A percentile compares a stretch with the other conserved stretches of the same genome.
These are phyloP conservation scores for Coelopa frigida DNA, from an alignment of 1,140 invertebrate genomes.

Conservation along the genomic window DNA sequence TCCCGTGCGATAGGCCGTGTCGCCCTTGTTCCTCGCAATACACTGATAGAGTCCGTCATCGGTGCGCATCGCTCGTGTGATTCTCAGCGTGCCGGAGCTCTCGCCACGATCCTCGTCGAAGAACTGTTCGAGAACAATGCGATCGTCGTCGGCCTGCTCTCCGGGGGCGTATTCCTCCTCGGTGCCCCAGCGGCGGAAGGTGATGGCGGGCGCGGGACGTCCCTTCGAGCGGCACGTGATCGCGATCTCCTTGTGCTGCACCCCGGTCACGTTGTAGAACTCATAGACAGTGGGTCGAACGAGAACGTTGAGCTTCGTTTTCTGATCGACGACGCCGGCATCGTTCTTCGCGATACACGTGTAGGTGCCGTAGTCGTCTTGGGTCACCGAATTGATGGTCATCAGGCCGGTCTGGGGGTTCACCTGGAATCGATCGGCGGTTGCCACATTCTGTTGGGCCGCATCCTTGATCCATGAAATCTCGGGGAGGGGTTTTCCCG, in stretches of 20 bases:
- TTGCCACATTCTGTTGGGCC: constrained; percentile 59
- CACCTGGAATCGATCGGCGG: constrained; percentile 64
- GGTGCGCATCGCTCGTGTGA: constrained; percentile 53
- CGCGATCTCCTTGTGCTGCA: constrained; percentile 54
- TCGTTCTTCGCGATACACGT: constrained; percentile 75
- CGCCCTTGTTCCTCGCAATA: constrained; percentile 72
- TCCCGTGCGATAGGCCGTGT: constrained; percentile 63
- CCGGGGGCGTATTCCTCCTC: constrained; percentile 54
- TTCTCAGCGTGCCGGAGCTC: constrained; percentile 56
- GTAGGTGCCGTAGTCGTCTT: constrained; percentile 71
- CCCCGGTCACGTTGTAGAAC: constrained; percentile 64
- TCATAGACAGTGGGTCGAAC: constrained; percentile 74
- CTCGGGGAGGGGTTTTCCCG: constrained; percentile 72
- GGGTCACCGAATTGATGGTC: constrained; percentile 66
- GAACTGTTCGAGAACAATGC: constrained; percentile 53
- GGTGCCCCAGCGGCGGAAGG: constrained; percentile 53
- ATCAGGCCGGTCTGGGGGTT: constrained; percentile 61
- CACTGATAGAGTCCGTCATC: constrained; percentile 89
- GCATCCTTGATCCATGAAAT: constrained; percentile 72
- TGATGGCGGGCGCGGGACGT: constrained; percentile 66
- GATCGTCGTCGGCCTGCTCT: constrained; percentile 53
- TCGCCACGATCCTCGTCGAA: constrained; percentile 53
- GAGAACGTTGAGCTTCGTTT: constrained; percentile 52
- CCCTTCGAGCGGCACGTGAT: constrained; percentile 70
- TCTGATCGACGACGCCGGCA: constrained; percentile 62